Conservation (phyloP, 2,888 invertebrate genomes). For the Ophion ellenae region DNA sequence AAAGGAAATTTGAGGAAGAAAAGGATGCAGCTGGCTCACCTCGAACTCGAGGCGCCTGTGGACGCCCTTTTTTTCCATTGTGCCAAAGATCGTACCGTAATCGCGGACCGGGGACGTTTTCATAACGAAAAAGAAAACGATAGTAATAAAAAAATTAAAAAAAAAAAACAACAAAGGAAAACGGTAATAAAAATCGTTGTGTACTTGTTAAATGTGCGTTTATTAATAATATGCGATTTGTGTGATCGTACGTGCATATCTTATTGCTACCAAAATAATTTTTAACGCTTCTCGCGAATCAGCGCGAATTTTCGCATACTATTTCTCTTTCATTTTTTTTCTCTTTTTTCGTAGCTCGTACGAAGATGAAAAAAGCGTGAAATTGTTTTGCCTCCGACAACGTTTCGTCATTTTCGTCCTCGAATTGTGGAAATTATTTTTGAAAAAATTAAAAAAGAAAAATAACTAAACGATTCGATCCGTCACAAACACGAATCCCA, state of each 20-base stretch:
- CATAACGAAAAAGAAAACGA: conserved; percentile 1
- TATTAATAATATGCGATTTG: conserved; percentile 37
- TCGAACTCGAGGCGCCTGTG: conserved; percentile 65
- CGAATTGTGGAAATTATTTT: background rate
- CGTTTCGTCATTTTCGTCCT: no score
- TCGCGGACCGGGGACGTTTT: conserved; percentile 66
- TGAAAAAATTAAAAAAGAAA: background rate
- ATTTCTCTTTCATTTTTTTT: background rate
- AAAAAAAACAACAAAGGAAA: background rate
- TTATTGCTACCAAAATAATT: conserved; percentile 16
- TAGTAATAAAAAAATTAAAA: conserved; percentile 28
- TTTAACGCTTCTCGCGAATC: conserved; percentile 7
- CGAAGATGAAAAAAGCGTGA: background rate
- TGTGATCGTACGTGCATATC: conserved; percentile 49
- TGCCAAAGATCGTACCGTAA: conserved; percentile 80
- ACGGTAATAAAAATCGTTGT: conserved; percentile 36
- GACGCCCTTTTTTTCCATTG: conserved; percentile 78
- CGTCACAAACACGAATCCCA: no score
- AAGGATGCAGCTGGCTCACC: conserved; percentile 8
- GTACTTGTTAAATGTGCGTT: conserved; percentile 50
- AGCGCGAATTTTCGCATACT: background rate
- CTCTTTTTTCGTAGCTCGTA: background rate
- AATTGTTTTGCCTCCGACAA: no score
- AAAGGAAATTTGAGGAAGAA: background rate
- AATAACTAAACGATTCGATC: background rate